A percentile compares a stretch with the other conserved stretches of the same genome.
These are phyloP conservation scores for Microcaecilia unicolor DNA, from an alignment of 2,797 vertebrate genomes.

Conservation along the genomic window DNA sequence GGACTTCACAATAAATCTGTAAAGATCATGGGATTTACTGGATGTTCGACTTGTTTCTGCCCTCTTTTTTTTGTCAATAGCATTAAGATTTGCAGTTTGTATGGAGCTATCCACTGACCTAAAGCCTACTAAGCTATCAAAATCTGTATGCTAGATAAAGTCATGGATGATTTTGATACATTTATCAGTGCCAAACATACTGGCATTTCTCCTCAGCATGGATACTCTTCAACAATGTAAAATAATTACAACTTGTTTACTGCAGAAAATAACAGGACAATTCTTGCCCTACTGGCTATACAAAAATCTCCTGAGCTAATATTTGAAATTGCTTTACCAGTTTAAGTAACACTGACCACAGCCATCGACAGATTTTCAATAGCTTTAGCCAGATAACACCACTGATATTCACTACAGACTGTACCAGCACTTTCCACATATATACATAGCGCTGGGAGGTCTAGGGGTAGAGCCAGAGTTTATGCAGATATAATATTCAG, in stretches of 20 bases:
- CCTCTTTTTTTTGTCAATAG: slow-evolving; percentile 44
- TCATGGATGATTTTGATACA: slow-evolving; percentile 15
- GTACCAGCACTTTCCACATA: too few relatives aligned
- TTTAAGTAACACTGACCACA: too few relatives aligned
- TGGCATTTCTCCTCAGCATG: slow-evolving; percentile 7
- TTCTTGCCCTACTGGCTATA: slow-evolving; percentile 9
- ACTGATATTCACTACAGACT: too few relatives aligned
- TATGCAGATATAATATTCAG: too few relatives aligned
- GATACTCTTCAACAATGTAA: slow-evolving; percentile 23
- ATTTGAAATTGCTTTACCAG: too few relatives aligned
- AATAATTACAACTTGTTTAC: slow-evolving; percentile 23
- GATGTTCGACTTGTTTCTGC: slow-evolving; percentile 32
- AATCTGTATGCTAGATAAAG: slow-evolving; percentile 49
- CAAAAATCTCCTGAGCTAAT: too few relatives aligned
- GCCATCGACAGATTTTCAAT: too few relatives aligned
- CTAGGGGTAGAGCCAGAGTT: too few relatives aligned
- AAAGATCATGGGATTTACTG: slow-evolving; percentile 32
- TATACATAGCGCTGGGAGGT: too few relatives aligned
- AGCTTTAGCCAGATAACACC: too few relatives aligned
- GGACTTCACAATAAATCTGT: slow-evolving; percentile 29
- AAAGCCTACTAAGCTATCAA: slow-evolving; percentile 44
- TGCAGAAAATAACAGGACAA: slow-evolving; percentile 21
- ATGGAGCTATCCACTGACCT: slow-evolving; percentile 51
- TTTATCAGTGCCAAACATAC: slow-evolving; percentile 39
- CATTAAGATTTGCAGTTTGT: slow-evolving; percentile 41